Percentiles rank a stretch among this genome's conserved stretches.
Evolutionary conservation across 2,888 invertebrate species (phyloP).

Genomic region (Sminthurinus aureus): DNA sequence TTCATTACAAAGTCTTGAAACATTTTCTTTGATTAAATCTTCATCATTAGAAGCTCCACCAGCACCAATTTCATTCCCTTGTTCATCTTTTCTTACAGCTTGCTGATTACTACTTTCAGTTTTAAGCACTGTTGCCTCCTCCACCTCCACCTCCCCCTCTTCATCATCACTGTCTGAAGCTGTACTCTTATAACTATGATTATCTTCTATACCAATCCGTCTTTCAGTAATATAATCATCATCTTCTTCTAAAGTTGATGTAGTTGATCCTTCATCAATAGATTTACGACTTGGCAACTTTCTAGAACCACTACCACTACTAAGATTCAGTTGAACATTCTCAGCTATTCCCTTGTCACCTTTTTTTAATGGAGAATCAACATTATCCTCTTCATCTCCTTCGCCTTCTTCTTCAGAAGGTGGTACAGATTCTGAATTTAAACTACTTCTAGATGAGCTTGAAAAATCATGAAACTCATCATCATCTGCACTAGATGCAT

Average conservation of each 20-base stretch:
- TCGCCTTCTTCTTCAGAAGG: not conserved
- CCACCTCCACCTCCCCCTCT: too few relatives aligned
- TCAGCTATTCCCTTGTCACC: not conserved
- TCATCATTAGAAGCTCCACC: constrained; percentile 16
- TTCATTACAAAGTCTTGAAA: constrained; percentile 52
- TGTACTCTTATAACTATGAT: not conserved
- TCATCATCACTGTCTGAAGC: not conserved
- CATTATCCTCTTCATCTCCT: not conserved
- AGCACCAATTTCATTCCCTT: not conserved
- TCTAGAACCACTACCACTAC: not conserved
- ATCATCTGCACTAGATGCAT: constrained; percentile 35
- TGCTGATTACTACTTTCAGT: constrained; percentile 8
- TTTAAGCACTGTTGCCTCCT: too few relatives aligned
- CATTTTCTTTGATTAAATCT: constrained; percentile 51
- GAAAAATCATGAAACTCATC: constrained; percentile 33
- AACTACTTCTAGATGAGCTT: not conserved
- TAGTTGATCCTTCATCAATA: constrained; percentile 25
- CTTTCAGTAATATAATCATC: constrained; percentile 15
- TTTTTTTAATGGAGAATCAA: not conserved
- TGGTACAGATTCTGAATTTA: not conserved
- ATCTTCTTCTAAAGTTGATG: constrained; percentile 49
- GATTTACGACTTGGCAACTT: constrained; percentile 6
- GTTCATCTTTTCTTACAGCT: constrained; percentile 36
- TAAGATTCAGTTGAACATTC: not conserved
- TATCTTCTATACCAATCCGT: not conserved